Evolutionary conservation across 1,140 invertebrate genomes (phyloP).

Genomic region (Limonius californicus): DNA sequence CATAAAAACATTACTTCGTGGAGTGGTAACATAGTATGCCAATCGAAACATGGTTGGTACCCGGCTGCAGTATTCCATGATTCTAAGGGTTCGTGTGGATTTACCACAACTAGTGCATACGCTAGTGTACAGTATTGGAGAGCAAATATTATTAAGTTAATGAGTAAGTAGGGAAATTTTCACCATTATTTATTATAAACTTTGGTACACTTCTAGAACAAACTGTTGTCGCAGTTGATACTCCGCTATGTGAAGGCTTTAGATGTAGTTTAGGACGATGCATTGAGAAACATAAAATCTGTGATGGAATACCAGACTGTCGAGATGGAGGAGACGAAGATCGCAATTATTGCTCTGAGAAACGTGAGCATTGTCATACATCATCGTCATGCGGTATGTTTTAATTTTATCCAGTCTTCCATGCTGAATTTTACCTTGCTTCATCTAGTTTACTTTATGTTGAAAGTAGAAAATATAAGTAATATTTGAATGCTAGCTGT

Average conservation of each 20-base stretch:
- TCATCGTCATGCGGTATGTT: constrained; percentile 40
- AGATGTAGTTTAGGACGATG: constrained; percentile 70
- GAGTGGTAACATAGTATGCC: constrained; percentile 60
- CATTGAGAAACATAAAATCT: constrained; percentile 57
- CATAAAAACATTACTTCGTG: no score
- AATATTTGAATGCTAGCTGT: no score
- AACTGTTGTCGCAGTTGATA: neutral
- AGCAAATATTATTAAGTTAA: constrained; percentile 25
- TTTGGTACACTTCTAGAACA: constrained; percentile 9
- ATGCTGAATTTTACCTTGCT: no score
- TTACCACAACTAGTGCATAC: constrained; percentile 36
- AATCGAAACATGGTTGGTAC: constrained; percentile 56
- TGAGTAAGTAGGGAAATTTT: constrained; percentile 22
- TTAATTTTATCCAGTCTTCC: no score
- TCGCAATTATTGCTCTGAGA: neutral
- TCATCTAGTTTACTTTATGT: no score
- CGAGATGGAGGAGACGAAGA: constrained; percentile 63
- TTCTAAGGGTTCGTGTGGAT: constrained; percentile 50
- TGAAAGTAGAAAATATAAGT: no score
- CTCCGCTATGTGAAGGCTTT: constrained; percentile 53
- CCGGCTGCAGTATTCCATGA: constrained; percentile 57
- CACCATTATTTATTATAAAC: neutral
- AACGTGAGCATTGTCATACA: constrained; percentile 28
- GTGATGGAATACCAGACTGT: constrained; percentile 70
- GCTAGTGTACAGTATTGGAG: constrained; percentile 31